Conservation (phyloP, 2,113 vertebrate species). For the Indri indri region DNA sequence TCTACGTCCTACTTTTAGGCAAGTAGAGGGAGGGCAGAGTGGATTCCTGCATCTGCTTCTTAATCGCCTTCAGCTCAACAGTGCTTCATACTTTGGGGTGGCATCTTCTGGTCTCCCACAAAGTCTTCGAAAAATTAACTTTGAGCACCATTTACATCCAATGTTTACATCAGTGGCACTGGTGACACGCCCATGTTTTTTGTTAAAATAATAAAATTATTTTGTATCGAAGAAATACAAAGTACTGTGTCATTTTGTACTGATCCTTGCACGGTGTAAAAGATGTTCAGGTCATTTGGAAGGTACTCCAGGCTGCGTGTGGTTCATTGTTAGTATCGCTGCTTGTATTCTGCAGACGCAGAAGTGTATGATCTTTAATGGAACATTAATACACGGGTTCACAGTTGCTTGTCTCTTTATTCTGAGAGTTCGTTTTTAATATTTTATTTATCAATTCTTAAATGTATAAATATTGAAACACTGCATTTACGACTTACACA, state of each 20-base stretch:
- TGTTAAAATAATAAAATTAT: not conserved
- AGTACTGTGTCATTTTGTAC: not conserved
- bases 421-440: not conserved
- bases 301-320: not conserved
- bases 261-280: not conserved
- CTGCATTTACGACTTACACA: not conserved
- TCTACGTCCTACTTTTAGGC: not conserved
- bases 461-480: not conserved
- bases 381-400: not conserved
- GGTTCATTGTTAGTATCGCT: not conserved
- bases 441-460: slow-evolving; percentile 1
- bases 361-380: not conserved
- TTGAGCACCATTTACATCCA: not conserved
- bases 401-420: not conserved
- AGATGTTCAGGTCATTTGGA: not conserved
- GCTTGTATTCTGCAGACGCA: not conserved
- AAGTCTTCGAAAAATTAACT: not conserved
- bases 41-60: not conserved
- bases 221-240: not conserved
- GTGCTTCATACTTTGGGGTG: not conserved
- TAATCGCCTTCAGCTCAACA: not conserved
- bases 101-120: not conserved
- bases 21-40: not conserved
- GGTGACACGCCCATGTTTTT: not conserved
- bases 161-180: not conserved